Percentiles rank a stretch among this genome's conserved stretches.
These are phyloP conservation scores for Muntiacus reevesi DNA, from an alignment of 2,113 vertebrate genomes.

Conservation along the genomic window DNA sequence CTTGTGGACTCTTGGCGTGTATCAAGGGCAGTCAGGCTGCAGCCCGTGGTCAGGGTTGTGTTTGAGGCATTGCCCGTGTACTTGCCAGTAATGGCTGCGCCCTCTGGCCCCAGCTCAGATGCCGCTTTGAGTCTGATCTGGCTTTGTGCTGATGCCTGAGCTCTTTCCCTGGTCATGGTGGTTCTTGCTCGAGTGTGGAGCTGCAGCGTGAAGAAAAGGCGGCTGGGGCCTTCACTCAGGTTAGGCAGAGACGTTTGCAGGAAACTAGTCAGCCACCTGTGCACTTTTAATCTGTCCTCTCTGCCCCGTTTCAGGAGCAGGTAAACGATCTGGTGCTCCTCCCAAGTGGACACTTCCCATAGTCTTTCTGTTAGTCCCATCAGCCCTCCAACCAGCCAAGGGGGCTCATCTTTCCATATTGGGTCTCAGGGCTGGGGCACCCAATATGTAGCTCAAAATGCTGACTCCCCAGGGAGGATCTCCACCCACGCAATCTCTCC, in stretches of 20 bases:
- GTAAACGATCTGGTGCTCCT: not conserved
- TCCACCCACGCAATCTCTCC: not conserved
- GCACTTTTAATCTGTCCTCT: not conserved
- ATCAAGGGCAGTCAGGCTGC: not conserved
- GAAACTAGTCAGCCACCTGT: not conserved
- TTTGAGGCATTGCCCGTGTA: not conserved
- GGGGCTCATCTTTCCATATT: accelerated
- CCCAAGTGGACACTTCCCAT: not conserved
- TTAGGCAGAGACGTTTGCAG: not conserved
- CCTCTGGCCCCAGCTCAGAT: not conserved
- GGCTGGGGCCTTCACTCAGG: not conserved
- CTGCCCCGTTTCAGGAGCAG: not conserved
- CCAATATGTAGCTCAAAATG: not conserved
- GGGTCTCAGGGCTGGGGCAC: not conserved
- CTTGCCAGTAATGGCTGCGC: not conserved
- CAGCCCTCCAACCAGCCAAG: not conserved
- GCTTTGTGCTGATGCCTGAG: not conserved
- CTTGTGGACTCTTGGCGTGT: not conserved
- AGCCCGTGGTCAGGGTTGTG: not conserved
- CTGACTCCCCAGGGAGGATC: not conserved
- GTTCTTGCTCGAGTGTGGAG: not conserved
- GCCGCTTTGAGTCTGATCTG: not conserved
- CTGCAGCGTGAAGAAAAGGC: not conserved
- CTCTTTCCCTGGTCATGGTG: not conserved
- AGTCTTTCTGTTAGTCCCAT: not conserved